These are phyloP conservation scores for Eupithecia pulchellata DNA, from an alignment of 2,888 invertebrate genomes.

Conservation along the genomic window DNA sequence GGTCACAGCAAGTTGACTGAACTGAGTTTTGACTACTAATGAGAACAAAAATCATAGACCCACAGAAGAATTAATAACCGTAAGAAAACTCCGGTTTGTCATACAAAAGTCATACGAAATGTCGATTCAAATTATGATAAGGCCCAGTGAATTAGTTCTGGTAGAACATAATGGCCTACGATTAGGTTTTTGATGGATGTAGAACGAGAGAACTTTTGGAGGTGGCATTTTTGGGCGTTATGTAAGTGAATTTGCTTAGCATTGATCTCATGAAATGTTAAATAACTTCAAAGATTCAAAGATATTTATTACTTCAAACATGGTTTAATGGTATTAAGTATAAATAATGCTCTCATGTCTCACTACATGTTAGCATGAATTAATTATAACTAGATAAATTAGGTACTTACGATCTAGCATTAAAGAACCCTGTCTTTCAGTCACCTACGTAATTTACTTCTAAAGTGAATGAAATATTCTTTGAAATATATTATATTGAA, in stretches of 20 bases:
- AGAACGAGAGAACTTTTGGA: constrained; percentile 53
- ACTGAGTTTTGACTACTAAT: constrained; percentile 58
- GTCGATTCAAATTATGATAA: constrained; percentile 85
- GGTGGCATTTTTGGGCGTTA: constrained; percentile 50
- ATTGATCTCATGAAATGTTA: too few relatives aligned
- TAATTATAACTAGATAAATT: too few relatives aligned
- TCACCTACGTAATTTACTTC: too few relatives aligned
- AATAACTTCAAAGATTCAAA: too few relatives aligned
- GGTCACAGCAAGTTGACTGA: constrained; percentile 62
- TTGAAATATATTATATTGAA: too few relatives aligned
- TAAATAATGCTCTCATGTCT: too few relatives aligned
- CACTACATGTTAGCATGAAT: too few relatives aligned
- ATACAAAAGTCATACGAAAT: constrained; percentile 77
- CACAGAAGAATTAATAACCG: constrained; percentile 81
- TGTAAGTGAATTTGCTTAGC: background rate
- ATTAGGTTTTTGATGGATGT: constrained; percentile 64
- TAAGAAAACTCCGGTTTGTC: constrained; percentile 83
- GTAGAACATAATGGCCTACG: constrained; percentile 78
- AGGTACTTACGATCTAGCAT: too few relatives aligned
- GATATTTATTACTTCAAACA: too few relatives aligned
- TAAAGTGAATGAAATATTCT: too few relatives aligned
- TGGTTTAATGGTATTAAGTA: too few relatives aligned
- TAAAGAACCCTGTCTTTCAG: too few relatives aligned
- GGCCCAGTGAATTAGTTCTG: constrained; percentile 81
- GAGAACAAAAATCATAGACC: constrained; percentile 63